Base-by-base conservation (phyloP, 2,797 vertebrate genomes). In the Ceryle rudis region DNA sequence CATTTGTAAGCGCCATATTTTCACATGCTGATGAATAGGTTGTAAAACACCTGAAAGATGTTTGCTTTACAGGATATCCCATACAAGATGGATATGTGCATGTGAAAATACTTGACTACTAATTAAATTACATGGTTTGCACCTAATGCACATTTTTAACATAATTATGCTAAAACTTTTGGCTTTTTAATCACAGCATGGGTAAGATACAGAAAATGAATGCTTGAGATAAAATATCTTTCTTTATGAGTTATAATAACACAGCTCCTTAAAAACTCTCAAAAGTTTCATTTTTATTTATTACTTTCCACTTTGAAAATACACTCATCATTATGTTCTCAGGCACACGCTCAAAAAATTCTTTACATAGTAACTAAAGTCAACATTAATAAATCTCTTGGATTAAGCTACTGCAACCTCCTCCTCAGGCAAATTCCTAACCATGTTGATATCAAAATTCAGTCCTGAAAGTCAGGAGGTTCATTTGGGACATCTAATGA, bases 361-460 rank as follows among this genome's bases (percentile, higher is more conserved):
- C 86, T 95, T 96, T 79, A 41, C 86, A 92, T 79, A 92, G 70
- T 81, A 89, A 89, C 86, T 80, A 47, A 73, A 92, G 81, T 90
- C 67, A 94, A 79, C 81, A 81, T 67, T 69, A 86, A 78, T 93
- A 96, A 95, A 94, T 93, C 82, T 86, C 70, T 65, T 0, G 19
- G 42, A 20, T 95, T 91, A 91, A 95, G 80, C 89, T 95, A 88
- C 77, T 94, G 82, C 70, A 95, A 64, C 77, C 77, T 88, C 37
- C 77, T 88, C 72, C 83, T 93, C 77, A 81, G 80, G 82, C 46
- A 91, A 95, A 97, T 95, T 95, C 95, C 85, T 95, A 90, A 90
- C 58, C 66, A 88, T 91, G 80, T 67, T 86, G 60, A 94, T 86
- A 91, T 79, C 60, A 80, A 70, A 73, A 66, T 70, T 74, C 11